Conservation (phyloP, 1,140 invertebrate species). For the Apocrypta bakeri region DNA sequence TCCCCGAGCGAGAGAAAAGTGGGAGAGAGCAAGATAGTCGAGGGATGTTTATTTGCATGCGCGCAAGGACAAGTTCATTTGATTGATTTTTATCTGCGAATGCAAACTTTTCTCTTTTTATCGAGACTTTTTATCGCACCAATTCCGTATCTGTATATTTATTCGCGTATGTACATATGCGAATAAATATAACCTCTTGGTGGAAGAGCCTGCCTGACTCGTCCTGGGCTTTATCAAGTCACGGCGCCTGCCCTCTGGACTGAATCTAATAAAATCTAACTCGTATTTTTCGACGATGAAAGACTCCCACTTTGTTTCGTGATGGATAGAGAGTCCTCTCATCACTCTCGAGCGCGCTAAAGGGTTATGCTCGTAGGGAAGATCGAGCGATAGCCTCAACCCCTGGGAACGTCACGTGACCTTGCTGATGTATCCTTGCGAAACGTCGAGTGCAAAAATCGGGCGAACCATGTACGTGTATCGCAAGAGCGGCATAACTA, state of each 20-base stretch:
- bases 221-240: too few relatives aligned
- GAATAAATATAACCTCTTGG: too few relatives aligned
- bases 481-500: neutral
- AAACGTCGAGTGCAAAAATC: neutral
- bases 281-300: slow-evolving; percentile 16
- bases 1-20: neutral
- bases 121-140: too few relatives aligned
- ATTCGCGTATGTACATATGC: too few relatives aligned
- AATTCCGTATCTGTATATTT: too few relatives aligned
- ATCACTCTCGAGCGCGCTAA: slow-evolving; percentile 7
- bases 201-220: too few relatives aligned
- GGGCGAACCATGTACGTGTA: neutral
- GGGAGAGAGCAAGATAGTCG: neutral
- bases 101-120: too few relatives aligned
- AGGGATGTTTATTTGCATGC: slow-evolving; percentile 27
- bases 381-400: slow-evolving; percentile 15
- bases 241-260: neutral
- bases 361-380: slow-evolving; percentile 17
- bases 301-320: slow-evolving; percentile 13
- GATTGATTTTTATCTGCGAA: too few relatives aligned
- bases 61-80: too few relatives aligned
- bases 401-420: neutral
- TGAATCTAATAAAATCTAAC: neutral
- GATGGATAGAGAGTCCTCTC: slow-evolving; percentile 35
- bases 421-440: too few relatives aligned